These are phyloP conservation scores for Apamea sordens DNA, from an alignment of 2,888 invertebrate genomes.

Conservation along the genomic window DNA sequence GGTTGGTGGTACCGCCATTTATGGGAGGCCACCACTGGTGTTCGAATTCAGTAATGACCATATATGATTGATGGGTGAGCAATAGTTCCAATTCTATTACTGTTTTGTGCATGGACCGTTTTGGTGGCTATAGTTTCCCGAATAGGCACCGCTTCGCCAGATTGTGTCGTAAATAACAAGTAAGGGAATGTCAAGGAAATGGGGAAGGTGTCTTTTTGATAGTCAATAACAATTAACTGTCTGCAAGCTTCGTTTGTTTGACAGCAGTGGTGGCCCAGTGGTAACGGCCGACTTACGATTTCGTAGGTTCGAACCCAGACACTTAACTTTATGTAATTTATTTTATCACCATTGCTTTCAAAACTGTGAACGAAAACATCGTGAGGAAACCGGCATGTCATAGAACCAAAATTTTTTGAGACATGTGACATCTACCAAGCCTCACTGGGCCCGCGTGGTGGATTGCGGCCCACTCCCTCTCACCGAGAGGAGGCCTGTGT, in stretches of 20 bases:
- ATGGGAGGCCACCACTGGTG: conserved; percentile 28
- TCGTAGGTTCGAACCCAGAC: no score
- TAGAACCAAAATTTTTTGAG: no score
- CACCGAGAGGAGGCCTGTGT: no score
- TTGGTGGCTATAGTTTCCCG: conserved; percentile 1
- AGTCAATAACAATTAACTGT: neutral
- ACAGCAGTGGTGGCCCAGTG: no score
- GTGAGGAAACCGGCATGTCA: no score
- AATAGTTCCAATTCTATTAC: conserved; percentile 40
- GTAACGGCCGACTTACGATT: neutral
- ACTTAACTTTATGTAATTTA: neutral
- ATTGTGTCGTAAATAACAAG: conserved; percentile 9
- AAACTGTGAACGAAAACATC: neutral
- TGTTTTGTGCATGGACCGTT: conserved; percentile 30
- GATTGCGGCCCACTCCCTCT: no score
- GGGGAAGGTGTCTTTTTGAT: neutral
- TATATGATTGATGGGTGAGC: conserved; percentile 58
- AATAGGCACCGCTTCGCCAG: conserved; percentile 21
- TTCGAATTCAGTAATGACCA: conserved; percentile 58
- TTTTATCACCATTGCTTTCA: neutral
- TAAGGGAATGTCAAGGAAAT: neutral
- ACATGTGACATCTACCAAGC: no score
- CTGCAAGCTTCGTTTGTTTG: neutral
- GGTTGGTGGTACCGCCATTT: conserved; percentile 43
- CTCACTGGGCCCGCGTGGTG: no score